Conservation (phyloP, 2,888 invertebrate species). For the Linyphia triangularis region DNA sequence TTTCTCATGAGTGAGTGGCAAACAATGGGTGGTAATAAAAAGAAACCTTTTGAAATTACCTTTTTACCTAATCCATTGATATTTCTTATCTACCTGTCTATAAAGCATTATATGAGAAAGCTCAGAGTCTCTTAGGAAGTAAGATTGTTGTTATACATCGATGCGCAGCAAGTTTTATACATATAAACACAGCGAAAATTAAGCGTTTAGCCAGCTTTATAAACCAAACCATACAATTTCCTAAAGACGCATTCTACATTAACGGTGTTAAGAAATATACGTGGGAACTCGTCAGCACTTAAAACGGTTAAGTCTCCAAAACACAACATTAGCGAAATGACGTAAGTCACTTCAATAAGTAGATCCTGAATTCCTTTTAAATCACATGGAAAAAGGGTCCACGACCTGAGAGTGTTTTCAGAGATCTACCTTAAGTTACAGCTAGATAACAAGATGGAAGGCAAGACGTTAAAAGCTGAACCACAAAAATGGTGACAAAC, state of each 20-base stretch:
- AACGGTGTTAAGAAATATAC: background rate
- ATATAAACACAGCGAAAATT: too few species aligned
- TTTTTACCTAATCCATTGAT: too few species aligned
- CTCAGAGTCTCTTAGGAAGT: too few species aligned
- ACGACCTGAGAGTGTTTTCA: constrained; percentile 28
- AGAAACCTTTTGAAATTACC: too few species aligned
- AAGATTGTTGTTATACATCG: too few species aligned
- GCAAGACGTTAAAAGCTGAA: constrained; percentile 40
- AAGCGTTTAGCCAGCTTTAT: too few species aligned
- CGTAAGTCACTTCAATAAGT: background rate
- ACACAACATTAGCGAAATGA: constrained; percentile 24
- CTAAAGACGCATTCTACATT: background rate
- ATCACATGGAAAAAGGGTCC: constrained; percentile 18
- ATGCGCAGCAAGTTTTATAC: too few species aligned
- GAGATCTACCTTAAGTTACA: background rate
- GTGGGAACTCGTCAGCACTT: background rate
- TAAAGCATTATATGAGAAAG: too few species aligned
- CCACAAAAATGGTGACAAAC: constrained; percentile 48
- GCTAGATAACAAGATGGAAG: constrained; percentile 20
- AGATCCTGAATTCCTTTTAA: constrained; percentile 37
- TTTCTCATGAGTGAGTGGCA: too few species aligned
- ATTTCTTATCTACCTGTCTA: too few species aligned
- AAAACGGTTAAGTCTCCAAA: background rate
- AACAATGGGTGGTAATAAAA: too few species aligned
- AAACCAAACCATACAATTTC: too few species aligned